These are phyloP conservation scores for Peromyscus eremicus DNA, from an alignment of 2,797 vertebrate genomes.

Conservation along the genomic window DNA sequence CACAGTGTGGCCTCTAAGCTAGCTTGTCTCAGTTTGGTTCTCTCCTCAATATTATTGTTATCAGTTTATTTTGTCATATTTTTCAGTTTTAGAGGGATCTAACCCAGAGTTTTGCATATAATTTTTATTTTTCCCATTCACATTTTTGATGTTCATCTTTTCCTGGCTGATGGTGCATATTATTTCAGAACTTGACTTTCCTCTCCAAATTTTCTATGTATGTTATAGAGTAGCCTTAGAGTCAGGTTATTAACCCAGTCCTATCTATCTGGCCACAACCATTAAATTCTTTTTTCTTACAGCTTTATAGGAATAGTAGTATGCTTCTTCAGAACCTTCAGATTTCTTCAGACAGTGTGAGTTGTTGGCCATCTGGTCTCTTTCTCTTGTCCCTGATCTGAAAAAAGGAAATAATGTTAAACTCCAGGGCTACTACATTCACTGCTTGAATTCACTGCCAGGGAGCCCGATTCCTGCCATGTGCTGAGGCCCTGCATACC, in stretches of 20 bases:
- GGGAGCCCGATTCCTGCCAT: not conserved
- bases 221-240: not conserved
- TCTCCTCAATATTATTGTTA: not conserved
- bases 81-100: not conserved
- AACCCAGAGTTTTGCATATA: not conserved
- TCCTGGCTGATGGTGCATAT: not conserved
- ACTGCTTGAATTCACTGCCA: too few species aligned
- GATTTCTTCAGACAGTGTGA: not conserved
- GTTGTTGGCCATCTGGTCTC: not conserved
- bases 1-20: not conserved
- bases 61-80: not conserved
- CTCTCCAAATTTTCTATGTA: not conserved
- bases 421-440: not conserved
- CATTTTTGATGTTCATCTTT: not conserved
- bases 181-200: slow-evolving; percentile 26
- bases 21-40: not conserved
- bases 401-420: not conserved
- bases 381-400: not conserved
- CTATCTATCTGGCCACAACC: not conserved
- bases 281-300: not conserved
- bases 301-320: not conserved
- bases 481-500: not conserved
- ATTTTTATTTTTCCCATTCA: not conserved
- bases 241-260: not conserved
- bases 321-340: not conserved